Evolutionary conservation across 30 jellyfish, hydroid and myxozoan species (phyloP).

Genomic region (Aurelia aurita complex sp. Pacific): DNA sequence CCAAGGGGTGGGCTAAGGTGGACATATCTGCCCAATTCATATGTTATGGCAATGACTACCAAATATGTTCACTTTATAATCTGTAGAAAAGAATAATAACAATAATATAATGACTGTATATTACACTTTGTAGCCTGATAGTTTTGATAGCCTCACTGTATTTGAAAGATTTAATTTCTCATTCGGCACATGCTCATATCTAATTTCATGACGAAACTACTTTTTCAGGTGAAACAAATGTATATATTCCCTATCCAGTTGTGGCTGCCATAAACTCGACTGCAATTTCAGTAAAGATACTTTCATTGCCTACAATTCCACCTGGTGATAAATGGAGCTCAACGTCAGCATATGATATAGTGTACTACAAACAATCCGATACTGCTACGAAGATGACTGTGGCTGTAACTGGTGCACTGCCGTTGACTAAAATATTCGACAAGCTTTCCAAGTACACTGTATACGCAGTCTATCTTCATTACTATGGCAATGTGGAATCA

Average conservation of each 20-base stretch:
- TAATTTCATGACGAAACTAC: too few species aligned
- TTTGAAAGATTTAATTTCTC: too few species aligned
- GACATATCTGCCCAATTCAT: too few species aligned
- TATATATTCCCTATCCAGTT: background rate
- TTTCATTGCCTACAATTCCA: slow-evolving; percentile 13
- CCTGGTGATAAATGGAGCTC: slow-evolving; percentile 23
- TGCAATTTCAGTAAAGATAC: background rate
- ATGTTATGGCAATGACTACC: too few species aligned
- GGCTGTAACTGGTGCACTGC: slow-evolving; percentile 36
- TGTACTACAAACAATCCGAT: slow-evolving; percentile 10
- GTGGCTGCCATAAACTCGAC: slow-evolving; percentile 21
- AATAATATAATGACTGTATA: too few species aligned
- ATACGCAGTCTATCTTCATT: slow-evolving; percentile 35
- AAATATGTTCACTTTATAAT: too few species aligned
- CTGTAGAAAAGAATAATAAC: too few species aligned
- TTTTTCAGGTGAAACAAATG: slow-evolving; percentile 1
- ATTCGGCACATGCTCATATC: too few species aligned
- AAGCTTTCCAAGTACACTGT: slow-evolving; percentile 33
- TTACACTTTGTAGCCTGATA: too few species aligned
- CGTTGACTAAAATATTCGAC: background rate
- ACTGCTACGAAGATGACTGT: background rate
- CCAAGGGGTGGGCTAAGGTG: too few species aligned
- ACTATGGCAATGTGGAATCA: slow-evolving; percentile 23
- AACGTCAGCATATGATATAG: slow-evolving; percentile 11
- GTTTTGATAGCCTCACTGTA: too few species aligned